These are phyloP conservation scores for Pseudomyrmex gracilis DNA, from an alignment of 1,140 invertebrate species.

Conservation along the genomic window DNA sequence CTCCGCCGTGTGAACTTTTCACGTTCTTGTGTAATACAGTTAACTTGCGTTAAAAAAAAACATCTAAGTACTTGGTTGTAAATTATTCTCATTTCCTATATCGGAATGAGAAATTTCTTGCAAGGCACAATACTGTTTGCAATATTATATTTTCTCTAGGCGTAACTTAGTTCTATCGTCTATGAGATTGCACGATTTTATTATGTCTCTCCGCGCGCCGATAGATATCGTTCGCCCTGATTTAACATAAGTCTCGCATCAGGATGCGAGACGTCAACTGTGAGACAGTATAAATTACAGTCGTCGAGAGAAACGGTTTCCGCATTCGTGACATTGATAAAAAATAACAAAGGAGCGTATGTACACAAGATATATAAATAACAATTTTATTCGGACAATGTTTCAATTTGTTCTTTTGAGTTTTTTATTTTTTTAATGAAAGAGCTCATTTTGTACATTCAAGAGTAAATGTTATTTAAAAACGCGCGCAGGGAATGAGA, in stretches of 20 bases:
- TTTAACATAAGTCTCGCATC: slow-evolving; percentile 21
- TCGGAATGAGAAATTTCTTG: not conserved
- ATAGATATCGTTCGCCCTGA: slow-evolving; percentile 20
- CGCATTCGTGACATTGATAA: not conserved
- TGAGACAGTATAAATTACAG: slow-evolving; percentile 28
- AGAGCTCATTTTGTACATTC: too few species aligned
- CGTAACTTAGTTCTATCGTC: slow-evolving; percentile 2
- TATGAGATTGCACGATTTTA: slow-evolving; percentile 35
- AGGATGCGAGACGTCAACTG: slow-evolving; percentile 64
- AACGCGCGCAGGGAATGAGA: too few species aligned
- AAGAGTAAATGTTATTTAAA: too few species aligned
- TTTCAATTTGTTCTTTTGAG: too few species aligned
- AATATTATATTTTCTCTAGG: slow-evolving; percentile 9
- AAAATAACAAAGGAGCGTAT: too few species aligned
- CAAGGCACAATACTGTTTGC: not conserved
- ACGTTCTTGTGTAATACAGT: too few species aligned
- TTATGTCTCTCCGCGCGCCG: not conserved
- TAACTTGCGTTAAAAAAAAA: not conserved
- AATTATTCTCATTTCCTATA: not conserved
- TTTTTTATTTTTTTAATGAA: too few species aligned
- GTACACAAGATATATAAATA: too few species aligned
- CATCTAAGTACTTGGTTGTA: not conserved
- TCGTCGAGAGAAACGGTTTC: not conserved
- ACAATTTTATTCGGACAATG: too few species aligned
- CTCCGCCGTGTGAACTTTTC: too few species aligned